Evolutionary conservation across 1,140 invertebrate species (phyloP).

Genomic region (Grapholita molesta): DNA sequence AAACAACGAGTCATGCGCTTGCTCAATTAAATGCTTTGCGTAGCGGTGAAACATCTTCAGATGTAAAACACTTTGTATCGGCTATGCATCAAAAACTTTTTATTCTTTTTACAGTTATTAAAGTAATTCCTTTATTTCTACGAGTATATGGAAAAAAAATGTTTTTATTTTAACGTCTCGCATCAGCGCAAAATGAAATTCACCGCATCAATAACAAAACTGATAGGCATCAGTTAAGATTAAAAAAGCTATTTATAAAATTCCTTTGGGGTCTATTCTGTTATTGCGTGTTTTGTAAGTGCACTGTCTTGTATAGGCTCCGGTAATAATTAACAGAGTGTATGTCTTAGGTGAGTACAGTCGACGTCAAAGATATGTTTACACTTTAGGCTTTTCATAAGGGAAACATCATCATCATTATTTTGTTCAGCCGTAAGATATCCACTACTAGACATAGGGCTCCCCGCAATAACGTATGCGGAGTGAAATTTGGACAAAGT

Average conservation of each 20-base stretch:
- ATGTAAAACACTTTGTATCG: conserved; percentile 43
- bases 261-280: conserved; percentile 50
- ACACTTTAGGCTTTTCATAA: too few relatives aligned
- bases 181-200: conserved; percentile 56
- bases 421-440: too few relatives aligned
- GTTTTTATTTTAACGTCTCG: conserved; percentile 64
- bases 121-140: conserved; percentile 52
- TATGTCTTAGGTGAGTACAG: background rate
- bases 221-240: conserved; percentile 61
- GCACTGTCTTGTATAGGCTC: conserved; percentile 59
- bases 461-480: too few relatives aligned
- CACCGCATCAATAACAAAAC: conserved; percentile 68
- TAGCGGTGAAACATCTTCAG: conserved; percentile 44
- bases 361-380: too few relatives aligned
- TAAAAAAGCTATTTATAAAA: conserved; percentile 65
- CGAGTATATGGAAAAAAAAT: conserved; percentile 53
- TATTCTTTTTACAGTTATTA: conserved; percentile 65
- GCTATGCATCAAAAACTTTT: conserved; percentile 28
- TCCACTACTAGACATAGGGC: too few relatives aligned
- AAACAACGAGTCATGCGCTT: conserved; percentile 63
- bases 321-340: conserved; percentile 37
- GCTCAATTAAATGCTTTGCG: conserved; percentile 57
- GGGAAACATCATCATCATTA: too few relatives aligned
- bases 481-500: too few relatives aligned
- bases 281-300: conserved; percentile 59